Evolutionary conservation across 2,888 invertebrate genomes (phyloP).

Genomic region (Venusia cambrica): DNA sequence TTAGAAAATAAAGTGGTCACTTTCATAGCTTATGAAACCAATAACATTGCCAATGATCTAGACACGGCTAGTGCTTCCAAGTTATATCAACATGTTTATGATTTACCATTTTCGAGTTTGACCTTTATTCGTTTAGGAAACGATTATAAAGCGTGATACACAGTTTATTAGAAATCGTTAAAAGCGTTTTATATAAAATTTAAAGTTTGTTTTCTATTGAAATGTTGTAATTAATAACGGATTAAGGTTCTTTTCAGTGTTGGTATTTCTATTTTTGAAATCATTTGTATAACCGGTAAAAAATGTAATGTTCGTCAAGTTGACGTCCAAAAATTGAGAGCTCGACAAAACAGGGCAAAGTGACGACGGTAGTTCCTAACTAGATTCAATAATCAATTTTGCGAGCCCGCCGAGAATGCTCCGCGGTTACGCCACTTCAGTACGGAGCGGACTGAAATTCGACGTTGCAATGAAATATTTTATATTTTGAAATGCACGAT

Average conservation of each 20-base stretch:
- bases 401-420: constrained; percentile 43
- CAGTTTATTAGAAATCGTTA: constrained; percentile 29
- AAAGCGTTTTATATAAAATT: constrained; percentile 21
- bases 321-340: constrained; percentile 39
- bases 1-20: too few species aligned
- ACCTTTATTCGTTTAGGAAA: constrained; percentile 41
- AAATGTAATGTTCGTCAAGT: too few species aligned
- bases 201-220: too few species aligned
- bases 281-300: too few species aligned
- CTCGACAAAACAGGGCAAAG: constrained; percentile 42
- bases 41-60: too few species aligned
- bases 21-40: too few species aligned
- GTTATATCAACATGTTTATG: constrained; percentile 34
- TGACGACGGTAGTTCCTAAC: constrained; percentile 66
- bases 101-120: constrained; percentile 33
- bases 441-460: constrained; percentile 34
- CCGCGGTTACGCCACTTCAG: constrained; percentile 21
- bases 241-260: too few species aligned
- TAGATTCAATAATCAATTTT: constrained; percentile 78
- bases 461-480: constrained; percentile 1
- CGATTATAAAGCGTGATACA: constrained; percentile 33
- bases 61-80: constrained; percentile 22
- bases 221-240: too few species aligned
- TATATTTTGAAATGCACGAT: too few species aligned
- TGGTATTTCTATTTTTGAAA: too few species aligned